Percentiles rank a stretch among this genome's conserved stretches.
These are phyloP conservation scores for Vultur gryphus DNA, from an alignment of 2,797 vertebrate genomes.

Conservation along the genomic window DNA sequence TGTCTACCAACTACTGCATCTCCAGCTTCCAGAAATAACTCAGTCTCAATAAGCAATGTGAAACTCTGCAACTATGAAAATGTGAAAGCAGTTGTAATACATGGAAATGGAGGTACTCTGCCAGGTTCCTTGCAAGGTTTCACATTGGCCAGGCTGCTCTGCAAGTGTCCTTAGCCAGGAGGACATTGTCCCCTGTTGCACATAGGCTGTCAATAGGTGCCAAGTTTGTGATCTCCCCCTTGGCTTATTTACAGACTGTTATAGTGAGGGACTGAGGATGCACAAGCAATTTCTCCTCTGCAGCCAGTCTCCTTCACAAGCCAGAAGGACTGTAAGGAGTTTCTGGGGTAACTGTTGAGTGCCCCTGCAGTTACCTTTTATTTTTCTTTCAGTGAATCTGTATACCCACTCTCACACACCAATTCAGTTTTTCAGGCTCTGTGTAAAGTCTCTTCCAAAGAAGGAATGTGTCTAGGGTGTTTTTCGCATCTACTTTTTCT, in stretches of 20 bases:
- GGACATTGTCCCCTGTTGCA: not conserved
- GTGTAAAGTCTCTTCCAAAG: not conserved
- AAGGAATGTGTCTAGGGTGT: not conserved
- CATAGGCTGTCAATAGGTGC: not conserved
- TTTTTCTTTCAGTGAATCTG: not conserved
- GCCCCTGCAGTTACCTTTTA: not conserved
- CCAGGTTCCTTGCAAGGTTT: not conserved
- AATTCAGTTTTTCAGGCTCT: not conserved
- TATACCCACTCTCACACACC: not conserved
- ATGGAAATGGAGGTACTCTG: not conserved
- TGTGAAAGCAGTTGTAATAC: not conserved
- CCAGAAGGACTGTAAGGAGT: not conserved
- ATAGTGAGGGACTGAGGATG: not conserved
- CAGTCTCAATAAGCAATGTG: not conserved
- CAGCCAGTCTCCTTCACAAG: not conserved
- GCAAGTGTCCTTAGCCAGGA: not conserved
- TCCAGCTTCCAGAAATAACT: not conserved
- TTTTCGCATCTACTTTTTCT: not conserved
- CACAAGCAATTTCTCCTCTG: not conserved
- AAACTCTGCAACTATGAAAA: not conserved
- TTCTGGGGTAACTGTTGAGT: not conserved
- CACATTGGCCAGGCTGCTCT: not conserved
- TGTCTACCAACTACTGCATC: not conserved
- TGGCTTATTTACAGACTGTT: not conserved
- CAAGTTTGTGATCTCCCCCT: not conserved